These are phyloP conservation scores for Larimichthys crocea DNA, from an alignment of 2,113 vertebrate species.

Conservation along the genomic window DNA sequence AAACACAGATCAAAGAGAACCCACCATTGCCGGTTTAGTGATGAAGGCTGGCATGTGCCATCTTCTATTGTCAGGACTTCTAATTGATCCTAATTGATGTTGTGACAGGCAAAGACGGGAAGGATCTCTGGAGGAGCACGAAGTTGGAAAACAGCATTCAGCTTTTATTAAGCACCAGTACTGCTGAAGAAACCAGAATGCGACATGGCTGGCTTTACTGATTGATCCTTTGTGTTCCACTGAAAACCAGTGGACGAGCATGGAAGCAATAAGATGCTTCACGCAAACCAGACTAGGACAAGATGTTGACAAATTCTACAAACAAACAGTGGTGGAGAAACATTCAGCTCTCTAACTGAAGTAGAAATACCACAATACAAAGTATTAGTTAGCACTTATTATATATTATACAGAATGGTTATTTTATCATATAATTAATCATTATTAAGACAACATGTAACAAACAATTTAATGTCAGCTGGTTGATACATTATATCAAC, in stretches of 20 bases:
- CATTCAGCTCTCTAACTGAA: constrained; percentile 9
- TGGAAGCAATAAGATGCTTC: constrained; percentile 57
- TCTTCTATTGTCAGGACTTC: constrained; percentile 46
- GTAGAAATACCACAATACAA: constrained; percentile 15
- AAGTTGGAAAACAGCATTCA: constrained; percentile 43
- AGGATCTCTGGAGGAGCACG: constrained; percentile 36
- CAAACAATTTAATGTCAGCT: not conserved
- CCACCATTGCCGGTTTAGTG: constrained; percentile 15
- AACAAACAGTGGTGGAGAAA: constrained; percentile 35
- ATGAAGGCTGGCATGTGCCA: constrained; percentile 49
- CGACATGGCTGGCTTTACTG: constrained; percentile 25
- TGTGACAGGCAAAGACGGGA: constrained; percentile 38
- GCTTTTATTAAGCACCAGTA: constrained; percentile 30
- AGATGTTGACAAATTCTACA: constrained; percentile 50
- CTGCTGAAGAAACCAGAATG: constrained; percentile 29
- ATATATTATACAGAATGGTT: not conserved
- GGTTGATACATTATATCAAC: not conserved
- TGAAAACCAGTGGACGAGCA: constrained; percentile 23
- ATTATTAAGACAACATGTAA: not conserved
- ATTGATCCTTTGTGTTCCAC: constrained; percentile 42
- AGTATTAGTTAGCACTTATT: not conserved
- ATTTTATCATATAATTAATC: not conserved
- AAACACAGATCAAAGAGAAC: constrained; percentile 62
- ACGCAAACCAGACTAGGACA: constrained; percentile 42
- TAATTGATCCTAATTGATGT: constrained; percentile 63